A percentile compares a stretch with the other conserved stretches of the same genome.
phyloP scores from a whole-genome alignment of 2,113 vertebrate genomes.

The Anseranas semipalmata region DNA sequence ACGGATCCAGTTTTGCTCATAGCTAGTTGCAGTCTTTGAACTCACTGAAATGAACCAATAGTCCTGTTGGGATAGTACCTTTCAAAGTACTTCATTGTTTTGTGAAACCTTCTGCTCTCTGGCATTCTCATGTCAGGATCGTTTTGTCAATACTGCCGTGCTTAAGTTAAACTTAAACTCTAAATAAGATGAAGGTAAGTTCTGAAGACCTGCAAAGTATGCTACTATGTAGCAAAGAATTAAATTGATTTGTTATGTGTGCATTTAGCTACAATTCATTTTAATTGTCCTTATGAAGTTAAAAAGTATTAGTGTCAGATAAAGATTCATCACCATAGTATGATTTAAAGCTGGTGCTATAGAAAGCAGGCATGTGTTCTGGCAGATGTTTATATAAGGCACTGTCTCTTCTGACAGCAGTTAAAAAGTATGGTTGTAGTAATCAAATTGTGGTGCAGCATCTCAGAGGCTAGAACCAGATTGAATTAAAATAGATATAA shows the following conservation, averaged over 20 bases:
- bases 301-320: conserved; percentile 83
- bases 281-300: conserved; percentile 85
- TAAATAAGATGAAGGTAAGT: conserved; percentile 55
- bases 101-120: neutral
- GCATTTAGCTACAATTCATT: conserved; percentile 83
- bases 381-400: conserved; percentile 82
- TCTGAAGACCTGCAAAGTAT: conserved; percentile 65
- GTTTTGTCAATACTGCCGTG: neutral
- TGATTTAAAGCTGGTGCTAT: conserved; percentile 76
- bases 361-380: conserved; percentile 79
- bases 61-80: neutral
- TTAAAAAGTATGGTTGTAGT: conserved; percentile 83
- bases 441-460: conserved; percentile 83
- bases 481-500: conserved; percentile 85
- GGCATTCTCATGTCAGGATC: neutral
- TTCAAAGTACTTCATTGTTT: neutral
- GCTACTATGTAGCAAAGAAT: conserved; percentile 57
- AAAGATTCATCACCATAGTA: conserved; percentile 77
- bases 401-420: conserved; percentile 83
- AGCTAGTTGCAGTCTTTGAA: neutral
- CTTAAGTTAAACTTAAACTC: conserved; percentile 13
- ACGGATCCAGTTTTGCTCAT: neutral
- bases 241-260: conserved; percentile 76
- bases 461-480: conserved; percentile 81
- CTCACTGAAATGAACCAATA: neutral